Base-by-base conservation (phyloP, 2,113 vertebrate species). In the Eublepharis macularius region DNA sequence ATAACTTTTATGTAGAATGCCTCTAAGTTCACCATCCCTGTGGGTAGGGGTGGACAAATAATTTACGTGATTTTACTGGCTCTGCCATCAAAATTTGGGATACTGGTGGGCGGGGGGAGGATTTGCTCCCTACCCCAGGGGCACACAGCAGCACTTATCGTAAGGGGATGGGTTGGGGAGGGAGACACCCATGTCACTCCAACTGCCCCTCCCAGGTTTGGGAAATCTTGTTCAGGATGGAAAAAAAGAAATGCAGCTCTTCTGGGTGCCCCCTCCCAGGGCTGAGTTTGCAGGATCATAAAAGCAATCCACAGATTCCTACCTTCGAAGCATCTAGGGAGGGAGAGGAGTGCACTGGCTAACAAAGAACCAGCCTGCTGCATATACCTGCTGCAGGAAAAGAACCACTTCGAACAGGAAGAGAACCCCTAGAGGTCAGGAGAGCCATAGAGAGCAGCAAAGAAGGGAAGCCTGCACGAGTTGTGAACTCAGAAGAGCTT, bases 281-380 rank as follows among this genome's bases (percentile, higher is more conserved):
- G 78, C 68, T 5, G 76, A 63, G 10, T 32, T 41, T 80, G 1
- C 57, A 14, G 0, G 39, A 76, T 88, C 41, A 77, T 10, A 21
- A 6, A 57, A 36, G 81, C 60, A 45, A 14, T 24, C 80, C 0
- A 16, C 0, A 11, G 26, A 74, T 51, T 8, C 83, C 0, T 90
- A 94, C 87, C 92, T 94, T 60, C 1, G 0, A 78, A 91, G 84
- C 83, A 90, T 80, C 86, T 68, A 24, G 34, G 70, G 51, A 93
- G 83, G 26, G 26, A 87, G 84, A 39, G 80, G n/a, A 82, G 60
- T 80, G 84, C 89, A 43, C 76, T 69, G 84, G 65, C 43, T 90
- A 94, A 94, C 93, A 93, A 94, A 93, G 91, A 92, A 89, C 89
- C 91, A 32, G 88, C 34, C 89, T 76, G 88, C 92, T 41, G 81